Base-by-base conservation (phyloP, 2,888 invertebrate species). In the Stratiomys singularior region DNA sequence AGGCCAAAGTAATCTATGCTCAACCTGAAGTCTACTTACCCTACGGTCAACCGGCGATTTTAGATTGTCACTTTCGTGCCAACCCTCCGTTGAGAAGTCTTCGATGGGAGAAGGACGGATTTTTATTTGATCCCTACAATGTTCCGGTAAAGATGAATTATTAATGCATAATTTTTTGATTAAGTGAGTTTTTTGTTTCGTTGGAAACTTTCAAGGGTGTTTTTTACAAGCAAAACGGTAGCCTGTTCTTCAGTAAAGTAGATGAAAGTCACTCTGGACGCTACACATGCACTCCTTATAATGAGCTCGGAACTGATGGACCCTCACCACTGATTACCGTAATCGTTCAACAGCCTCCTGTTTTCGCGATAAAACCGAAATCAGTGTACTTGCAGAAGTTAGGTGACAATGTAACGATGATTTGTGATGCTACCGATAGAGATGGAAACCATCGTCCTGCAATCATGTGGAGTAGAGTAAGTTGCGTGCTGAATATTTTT, bases 41-140 rank as follows among this genome's bases (percentile, higher is more conserved):
- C 0, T 92, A 91, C 83, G 96, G 96, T 23, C 91, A 93, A 83
- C 91, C 94, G 3, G 95, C 94, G 9, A 90, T 95, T 78, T 89
- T 98, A 78, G 95, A 96, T 87, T 98, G 98, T 86, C 95, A 96
- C 86, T 96, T 96, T 85, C 92, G 95, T 83, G 94, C 97, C 4
- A 97, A 97, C 88, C 98, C 97, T 18, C 95, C 96, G 9, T 89
- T 97, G 81, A 94, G 94, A 74, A 94, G 94, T 85, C 89, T 97
- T 78, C 92, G 95, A 81, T 98, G 98, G 97, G 96, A 96, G 85
- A 97, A 97, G 86, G 96, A 97, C 85, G 96, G 95, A 21, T 93
- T 96, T 82, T 90, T 95, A 0, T 96, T 94, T 86, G 96, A 96
- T 85, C 95, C 96, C 0, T 95, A 94, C 88, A 95, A 95, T 86